A percentile compares a stretch with the other conserved stretches of the same genome.
phyloP scores from a whole-genome alignment of 2,888 invertebrate species.

The Oasisia sp. region DNA sequence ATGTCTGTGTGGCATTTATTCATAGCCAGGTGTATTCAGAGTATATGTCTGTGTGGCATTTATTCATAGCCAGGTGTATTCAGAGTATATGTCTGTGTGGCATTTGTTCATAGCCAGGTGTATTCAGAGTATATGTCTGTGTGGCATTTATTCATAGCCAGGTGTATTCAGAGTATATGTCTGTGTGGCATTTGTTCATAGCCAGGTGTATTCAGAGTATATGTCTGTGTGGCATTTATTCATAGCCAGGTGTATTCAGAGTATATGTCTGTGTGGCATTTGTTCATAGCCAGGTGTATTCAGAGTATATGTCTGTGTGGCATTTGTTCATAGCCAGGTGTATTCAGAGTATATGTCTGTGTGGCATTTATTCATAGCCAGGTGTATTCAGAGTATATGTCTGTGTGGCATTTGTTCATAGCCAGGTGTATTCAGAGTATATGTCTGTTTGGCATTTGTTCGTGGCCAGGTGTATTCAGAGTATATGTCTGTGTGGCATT shows the following conservation, averaged over 20 bases:
- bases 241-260: slow-evolving; percentile 38
- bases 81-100: neutral
- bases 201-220: slow-evolving; percentile 39
- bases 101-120: slow-evolving; percentile 37
- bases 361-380: slow-evolving; percentile 25
- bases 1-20: neutral
- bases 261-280: neutral
- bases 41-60: neutral
- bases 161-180: slow-evolving; percentile 32
- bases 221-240: neutral
- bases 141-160: slow-evolving; percentile 25
- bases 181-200: neutral
- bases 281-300: slow-evolving; percentile 38
- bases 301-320: neutral
- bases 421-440: slow-evolving; percentile 39
- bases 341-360: too few species aligned
- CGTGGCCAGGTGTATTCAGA: slow-evolving; percentile 38
- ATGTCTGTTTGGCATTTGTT: neutral
- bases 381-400: slow-evolving; percentile 32
- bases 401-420: neutral
- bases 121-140: too few species aligned
- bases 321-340: slow-evolving; percentile 37
- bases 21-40: slow-evolving; percentile 38
- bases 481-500: neutral
- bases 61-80: slow-evolving; percentile 39